phyloP scores from a whole-genome alignment of 1,140 invertebrate genomes.

The Leptinotarsa defecta region DNA sequence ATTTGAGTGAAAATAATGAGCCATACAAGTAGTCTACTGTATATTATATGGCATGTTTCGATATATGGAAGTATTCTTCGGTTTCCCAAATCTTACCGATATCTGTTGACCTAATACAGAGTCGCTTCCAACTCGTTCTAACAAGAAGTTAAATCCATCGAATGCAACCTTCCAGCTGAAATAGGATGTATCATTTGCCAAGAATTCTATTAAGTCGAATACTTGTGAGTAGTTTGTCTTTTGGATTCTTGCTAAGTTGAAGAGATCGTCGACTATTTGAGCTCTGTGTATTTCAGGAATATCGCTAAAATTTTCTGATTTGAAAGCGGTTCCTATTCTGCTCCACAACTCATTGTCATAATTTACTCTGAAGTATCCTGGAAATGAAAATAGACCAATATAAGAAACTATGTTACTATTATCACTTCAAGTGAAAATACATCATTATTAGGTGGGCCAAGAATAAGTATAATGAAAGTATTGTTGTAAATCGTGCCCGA shows the following conservation, averaged over 20 bases:
- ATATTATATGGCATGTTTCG: neutral
- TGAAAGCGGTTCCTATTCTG: constrained; percentile 61
- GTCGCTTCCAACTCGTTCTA: constrained; percentile 39
- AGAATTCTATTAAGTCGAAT: constrained; percentile 64
- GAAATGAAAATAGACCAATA: neutral
- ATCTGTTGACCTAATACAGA: constrained; percentile 27
- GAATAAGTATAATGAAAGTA: too few species aligned
- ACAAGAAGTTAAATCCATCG: constrained; percentile 60
- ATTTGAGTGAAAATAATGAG: neutral
- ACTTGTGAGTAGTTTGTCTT: constrained; percentile 58
- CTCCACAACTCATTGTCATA: constrained; percentile 75
- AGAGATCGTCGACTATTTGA: constrained; percentile 79
- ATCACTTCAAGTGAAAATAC: neutral
- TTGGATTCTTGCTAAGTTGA: constrained; percentile 63
- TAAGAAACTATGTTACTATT: neutral
- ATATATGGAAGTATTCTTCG: neutral
- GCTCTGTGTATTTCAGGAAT: constrained; percentile 76
- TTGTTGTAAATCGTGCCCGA: too few species aligned
- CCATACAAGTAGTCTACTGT: neutral
- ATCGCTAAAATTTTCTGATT: constrained; percentile 56
- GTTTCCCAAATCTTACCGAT: constrained; percentile 18
- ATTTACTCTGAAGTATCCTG: constrained; percentile 67
- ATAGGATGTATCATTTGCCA: constrained; percentile 66
- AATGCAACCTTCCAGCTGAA: constrained; percentile 70
- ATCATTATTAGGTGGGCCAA: too few species aligned